phyloP scores from a whole-genome alignment of 2,113 vertebrate species.

The Tretioscincus oriximinensis region DNA sequence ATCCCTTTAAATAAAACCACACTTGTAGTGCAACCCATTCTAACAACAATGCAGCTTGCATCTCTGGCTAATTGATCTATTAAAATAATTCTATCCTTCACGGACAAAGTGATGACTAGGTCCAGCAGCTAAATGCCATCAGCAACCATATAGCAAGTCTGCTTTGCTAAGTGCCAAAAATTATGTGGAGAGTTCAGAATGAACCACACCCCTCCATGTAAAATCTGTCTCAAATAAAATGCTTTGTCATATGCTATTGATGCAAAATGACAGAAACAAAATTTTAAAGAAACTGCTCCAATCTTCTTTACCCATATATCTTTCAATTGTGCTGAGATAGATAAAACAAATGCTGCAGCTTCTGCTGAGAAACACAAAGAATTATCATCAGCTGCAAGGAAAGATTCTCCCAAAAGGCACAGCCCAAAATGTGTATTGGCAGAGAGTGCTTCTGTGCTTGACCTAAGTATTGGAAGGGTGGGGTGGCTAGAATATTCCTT shows the following conservation, averaged over 20 bases:
- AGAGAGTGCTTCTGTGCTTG: conserved; percentile 71
- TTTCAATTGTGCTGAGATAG: conserved; percentile 72
- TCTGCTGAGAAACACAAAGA: conserved; percentile 78
- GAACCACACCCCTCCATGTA: conserved; percentile 59
- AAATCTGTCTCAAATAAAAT: background rate
- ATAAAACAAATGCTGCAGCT: conserved; percentile 76
- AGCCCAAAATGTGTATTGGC: conserved; percentile 69
- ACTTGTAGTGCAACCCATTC: conserved; percentile 95
- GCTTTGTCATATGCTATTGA: conserved; percentile 44
- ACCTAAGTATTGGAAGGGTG: conserved; percentile 71
- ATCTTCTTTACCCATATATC: conserved; percentile 54
- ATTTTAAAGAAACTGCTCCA: conserved; percentile 42
- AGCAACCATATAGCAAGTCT: conserved; percentile 65
- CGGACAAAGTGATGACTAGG: conserved; percentile 59
- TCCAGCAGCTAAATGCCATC: conserved; percentile 61
- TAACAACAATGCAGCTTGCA: conserved; percentile 73
- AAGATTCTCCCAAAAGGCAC: conserved; percentile 75
- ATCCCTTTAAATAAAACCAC: conserved; percentile 90
- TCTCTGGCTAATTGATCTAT: conserved; percentile 71
- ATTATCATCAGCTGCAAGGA: conserved; percentile 76
- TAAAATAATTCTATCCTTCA: conserved; percentile 65
- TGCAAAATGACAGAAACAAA: conserved; percentile 49
- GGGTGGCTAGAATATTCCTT: conserved; percentile 52
- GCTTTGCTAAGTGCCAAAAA: conserved; percentile 67
- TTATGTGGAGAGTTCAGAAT: conserved; percentile 35